Evolutionary conservation across 2,888 invertebrate species (phyloP), one percentile per base, ranked within the genome.

Genomic region (Phragmatobia fuliginosa): DNA sequence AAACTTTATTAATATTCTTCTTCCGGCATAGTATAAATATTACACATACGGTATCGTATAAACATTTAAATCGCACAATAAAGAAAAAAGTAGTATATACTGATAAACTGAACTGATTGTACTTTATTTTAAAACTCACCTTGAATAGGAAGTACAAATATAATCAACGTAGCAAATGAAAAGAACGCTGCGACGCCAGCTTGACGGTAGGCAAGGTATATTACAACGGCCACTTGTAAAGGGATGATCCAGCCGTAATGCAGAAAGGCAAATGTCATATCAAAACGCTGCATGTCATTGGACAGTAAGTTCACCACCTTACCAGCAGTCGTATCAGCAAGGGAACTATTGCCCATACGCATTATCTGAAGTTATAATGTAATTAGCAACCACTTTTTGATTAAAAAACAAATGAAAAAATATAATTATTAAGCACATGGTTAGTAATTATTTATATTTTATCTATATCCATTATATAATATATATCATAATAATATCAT

Each of bases 241-340:
- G 98, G 98, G 32, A 97, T 97, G n/a, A 97, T 96, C 98, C 98
- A 98, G 77, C 98, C 90, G 86, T 96, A 98, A 89, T 98, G 97
- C 8, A 98, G 88, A 85, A 97, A 97, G 49, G 97, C 91, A 52
- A 97, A 96, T 3, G 97, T 96, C 88, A 97, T 85, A 87, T 98
- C 98, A 85, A 98, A 98, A 45, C 98, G 96, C 86, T 97, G 97
- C 63, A 98, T 97, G 86, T 99, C 99, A 86, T 98, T 98, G 28
- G 98, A 98, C 66, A 99, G 94, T 36, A 99, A 91, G 91, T 99
- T 99, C 21, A 98, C 97, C 41, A 99, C 97, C 91, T 98, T 98
- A 0, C 98, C 98, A 0, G 97, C 97, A 0, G 98, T 97, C 0
- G 98, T 98, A 85, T 98, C 96, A 0, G 97, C 97, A 56, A 98